Base-by-base conservation (phyloP, 1,140 invertebrate genomes). In the Leptopilina boulardi region DNA sequence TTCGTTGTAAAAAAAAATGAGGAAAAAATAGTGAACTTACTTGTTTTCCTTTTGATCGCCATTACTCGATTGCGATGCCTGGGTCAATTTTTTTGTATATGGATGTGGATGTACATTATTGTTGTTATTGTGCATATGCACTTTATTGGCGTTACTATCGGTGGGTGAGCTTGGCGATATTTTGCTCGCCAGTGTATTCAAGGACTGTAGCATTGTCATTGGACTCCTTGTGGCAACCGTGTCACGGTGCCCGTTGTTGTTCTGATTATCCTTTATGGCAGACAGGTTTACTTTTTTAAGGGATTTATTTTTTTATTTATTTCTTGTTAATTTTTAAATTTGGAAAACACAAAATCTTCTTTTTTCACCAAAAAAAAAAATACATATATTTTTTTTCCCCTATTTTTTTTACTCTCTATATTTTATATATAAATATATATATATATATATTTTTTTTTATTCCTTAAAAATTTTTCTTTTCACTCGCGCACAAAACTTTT, bases 141-240 rank as follows among this genome's bases (percentile, higher is more conserved):
- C 90, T 79, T 85, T 92, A 77, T 90, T 91, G 34, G 88, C 91
- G 82, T 90, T 91, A 83, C 89, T 90, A 80, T 91, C 91, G 73
- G 90, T 91, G 11, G 90, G 91, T 75, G 91, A 92, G 78, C 94
- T 94, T 85, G 95, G 95, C 89, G 95, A 95, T 90, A 96, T 94
- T 90, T 96, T 96, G 85, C 94, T 94, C 89, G 95, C 95, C 90
- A 96, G 92, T 88, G 94, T 93, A 91, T 95, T 95, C 89, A 96
- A 90, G 77, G 95, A 95, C 88, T 95, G 94, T 87, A 96, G 91
- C 95, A 96, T 96, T 89, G 91, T 91, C 90, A 91, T 91, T 30
- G 87, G 88, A 70, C 74, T 84, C 76, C 87, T 86, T 18, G 72
- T 77, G 76, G 82, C 78, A 71, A 84, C 80, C 84, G 84, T 66